Base-by-base conservation (phyloP, 2,797 vertebrate genomes). In the Allobates femoralis region DNA sequence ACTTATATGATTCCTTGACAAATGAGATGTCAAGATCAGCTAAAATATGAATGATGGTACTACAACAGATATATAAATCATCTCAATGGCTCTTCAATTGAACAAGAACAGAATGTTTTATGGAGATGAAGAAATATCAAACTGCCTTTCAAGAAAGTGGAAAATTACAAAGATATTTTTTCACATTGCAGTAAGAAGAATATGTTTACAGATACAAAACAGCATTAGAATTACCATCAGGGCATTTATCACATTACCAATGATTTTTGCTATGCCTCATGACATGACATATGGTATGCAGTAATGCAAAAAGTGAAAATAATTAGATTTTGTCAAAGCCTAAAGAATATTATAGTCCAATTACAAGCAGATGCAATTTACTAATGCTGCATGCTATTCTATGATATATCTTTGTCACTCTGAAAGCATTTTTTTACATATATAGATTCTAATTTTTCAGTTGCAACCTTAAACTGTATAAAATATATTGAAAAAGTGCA, bases 11-110 rank as follows among this genome's bases (percentile, higher is more conserved):
- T 83, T 58, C n/a, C 67, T 58, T 73, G 81, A 83, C 67, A 83
- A 83, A 83, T 74, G 67, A 69, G 81, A 60, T 83, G 81, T 83
- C 81, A 74, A 74, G 67, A 73, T 83, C 30, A 69, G 81, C 81
- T 73, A 74, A 83, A 56, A 83, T 83, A 83, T 83, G 67, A 83
- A 74, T 58, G 81, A 83, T 83, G 81, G 32, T 26, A 28, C 66
- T 71, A 26, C 66, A 73, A 83, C 30, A 74, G 53, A 73, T 83
- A 74, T 82, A 82, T 83, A 83, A 83, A 83, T 83, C 81, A 83
- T 83, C 64, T 83, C 53, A 71, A 83, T 83, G 26, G 30, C 37
- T 37, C 81, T 83, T 83, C 81, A 83, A 71, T 21, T 74, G 67
- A 58, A 34, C 55, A 55, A 83, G 67, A 74, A 74, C 53, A 83